Percentiles rank a stretch among this genome's conserved stretches.
phyloP scores from a whole-genome alignment of 2,113 vertebrate species.

The Blennius ocellaris region DNA sequence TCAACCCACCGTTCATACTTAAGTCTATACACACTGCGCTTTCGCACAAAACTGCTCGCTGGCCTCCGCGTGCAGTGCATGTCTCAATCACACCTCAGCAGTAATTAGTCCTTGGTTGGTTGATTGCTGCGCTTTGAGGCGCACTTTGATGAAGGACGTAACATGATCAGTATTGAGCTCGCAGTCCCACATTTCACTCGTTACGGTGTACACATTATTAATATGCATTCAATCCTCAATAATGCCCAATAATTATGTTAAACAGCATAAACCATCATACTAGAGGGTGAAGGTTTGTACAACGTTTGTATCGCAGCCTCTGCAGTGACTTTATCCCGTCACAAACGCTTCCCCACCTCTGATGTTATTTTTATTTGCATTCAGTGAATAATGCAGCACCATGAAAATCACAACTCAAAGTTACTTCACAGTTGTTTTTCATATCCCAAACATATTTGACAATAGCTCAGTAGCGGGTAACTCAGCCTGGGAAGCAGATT shows the following conservation, averaged over 20 bases:
- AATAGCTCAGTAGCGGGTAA: conserved; percentile 60
- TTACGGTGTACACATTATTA: not conserved
- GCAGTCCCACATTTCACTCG: conserved; percentile 4
- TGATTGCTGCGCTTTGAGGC: conserved; percentile 18
- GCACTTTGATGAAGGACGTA: conserved; percentile 36
- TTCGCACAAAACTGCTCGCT: not conserved
- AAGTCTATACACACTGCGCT: conserved; percentile 5
- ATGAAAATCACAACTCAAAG: conserved; percentile 48
- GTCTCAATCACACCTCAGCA: conserved; percentile 44
- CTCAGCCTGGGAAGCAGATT: conserved; percentile 47
- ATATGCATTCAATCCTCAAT: conserved; percentile 22
- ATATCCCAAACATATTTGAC: conserved; percentile 67
- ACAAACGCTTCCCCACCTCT: conserved; percentile 36
- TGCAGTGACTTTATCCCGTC: conserved; percentile 10
- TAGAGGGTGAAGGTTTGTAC: conserved; percentile 11
- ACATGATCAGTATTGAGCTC: conserved; percentile 29
- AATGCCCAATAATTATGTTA: conserved; percentile 32
- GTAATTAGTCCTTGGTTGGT: conserved; percentile 44
- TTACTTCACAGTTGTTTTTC: conserved; percentile 61
- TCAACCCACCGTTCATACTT: conserved; percentile 1
- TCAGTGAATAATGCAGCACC: conserved; percentile 56
- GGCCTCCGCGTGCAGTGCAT: conserved; percentile 16
- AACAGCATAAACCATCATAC: conserved; percentile 4
- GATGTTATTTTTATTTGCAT: conserved; percentile 68
- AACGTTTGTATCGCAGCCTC: conserved; percentile 10